These are phyloP conservation scores for Coracias cyanogaster DNA, from an alignment of 2,797 vertebrate genomes.

Conservation along the genomic window DNA sequence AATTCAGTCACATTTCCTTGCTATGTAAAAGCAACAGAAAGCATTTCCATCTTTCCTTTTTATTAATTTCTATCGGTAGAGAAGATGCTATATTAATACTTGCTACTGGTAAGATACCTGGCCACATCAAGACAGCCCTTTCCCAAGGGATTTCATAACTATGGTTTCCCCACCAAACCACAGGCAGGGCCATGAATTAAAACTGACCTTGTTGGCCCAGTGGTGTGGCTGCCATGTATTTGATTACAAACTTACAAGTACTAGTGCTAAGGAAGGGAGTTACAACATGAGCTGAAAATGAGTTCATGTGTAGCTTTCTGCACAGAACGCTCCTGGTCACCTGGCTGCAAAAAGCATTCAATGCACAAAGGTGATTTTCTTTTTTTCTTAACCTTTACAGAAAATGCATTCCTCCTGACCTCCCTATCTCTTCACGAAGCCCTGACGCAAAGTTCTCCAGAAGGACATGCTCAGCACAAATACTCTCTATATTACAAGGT, in stretches of 20 bases:
- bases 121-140: constrained; percentile 8
- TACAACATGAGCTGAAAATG: constrained; percentile 35
- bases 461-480: neutral
- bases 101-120: neutral
- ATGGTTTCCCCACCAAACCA: constrained; percentile 30
- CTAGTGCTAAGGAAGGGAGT: constrained; percentile 43
- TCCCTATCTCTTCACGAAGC: neutral
- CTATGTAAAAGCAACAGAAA: neutral
- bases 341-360: neutral
- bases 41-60: neutral
- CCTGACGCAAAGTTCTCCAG: neutral
- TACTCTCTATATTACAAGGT: neutral
- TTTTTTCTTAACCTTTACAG: neutral
- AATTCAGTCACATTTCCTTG: neutral
- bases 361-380: neutral
- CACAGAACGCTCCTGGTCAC: neutral
- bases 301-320: neutral
- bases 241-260: constrained; percentile 55
- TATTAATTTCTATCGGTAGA: neutral
- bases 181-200: constrained; percentile 34
- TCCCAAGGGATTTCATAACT: constrained; percentile 61
- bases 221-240: constrained; percentile 35
- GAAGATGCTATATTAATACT: constrained; percentile 12
- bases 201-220: constrained; percentile 42
- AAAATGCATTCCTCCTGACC: neutral